Conservation (phyloP, 2,888 invertebrate genomes). For the Aleiodes testaceus region DNA sequence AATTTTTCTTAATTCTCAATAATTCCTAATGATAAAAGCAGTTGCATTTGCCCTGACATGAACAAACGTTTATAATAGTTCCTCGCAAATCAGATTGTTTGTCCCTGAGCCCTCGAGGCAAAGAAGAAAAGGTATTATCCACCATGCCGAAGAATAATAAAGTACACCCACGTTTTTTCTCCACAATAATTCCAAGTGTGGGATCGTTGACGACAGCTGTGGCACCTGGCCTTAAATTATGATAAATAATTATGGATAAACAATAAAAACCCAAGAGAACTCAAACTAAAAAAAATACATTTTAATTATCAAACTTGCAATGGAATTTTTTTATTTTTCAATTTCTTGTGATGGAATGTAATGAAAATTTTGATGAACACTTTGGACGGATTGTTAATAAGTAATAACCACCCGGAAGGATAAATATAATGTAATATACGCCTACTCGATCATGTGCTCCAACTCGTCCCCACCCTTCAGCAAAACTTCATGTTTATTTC, state of each 20-base stretch:
- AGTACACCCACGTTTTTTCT: constrained; percentile 57
- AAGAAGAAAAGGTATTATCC: too few species aligned
- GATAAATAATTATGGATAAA: constrained; percentile 3
- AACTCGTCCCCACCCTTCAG: constrained; percentile 17
- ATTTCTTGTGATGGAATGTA: constrained; percentile 6
- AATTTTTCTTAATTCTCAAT: too few species aligned
- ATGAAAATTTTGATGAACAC: constrained; percentile 28
- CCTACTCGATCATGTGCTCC: constrained; percentile 26
- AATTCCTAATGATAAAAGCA: constrained; percentile 63
- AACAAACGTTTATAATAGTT: constrained; percentile 47
- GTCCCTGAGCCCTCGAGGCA: constrained; percentile 28
- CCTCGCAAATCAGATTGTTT: constrained; percentile 54
- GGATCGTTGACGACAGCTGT: constrained; percentile 50
- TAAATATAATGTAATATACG: constrained; percentile 35
- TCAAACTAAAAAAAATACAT: constrained; percentile 1
- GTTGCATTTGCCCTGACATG: constrained; percentile 57
- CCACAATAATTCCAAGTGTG: constrained; percentile 45
- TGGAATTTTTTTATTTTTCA: too few species aligned
- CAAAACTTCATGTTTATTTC: constrained; percentile 31
- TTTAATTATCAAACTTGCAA: not conserved
- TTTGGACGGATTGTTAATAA: constrained; percentile 35
- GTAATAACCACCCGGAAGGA: constrained; percentile 39
- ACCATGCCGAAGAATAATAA: constrained; percentile 47
- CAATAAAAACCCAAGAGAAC: too few species aligned
- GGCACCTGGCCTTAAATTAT: constrained; percentile 52